Evolutionary conservation across 2,113 vertebrate species (phyloP).

Genomic region (Maccullochella peelii): DNA sequence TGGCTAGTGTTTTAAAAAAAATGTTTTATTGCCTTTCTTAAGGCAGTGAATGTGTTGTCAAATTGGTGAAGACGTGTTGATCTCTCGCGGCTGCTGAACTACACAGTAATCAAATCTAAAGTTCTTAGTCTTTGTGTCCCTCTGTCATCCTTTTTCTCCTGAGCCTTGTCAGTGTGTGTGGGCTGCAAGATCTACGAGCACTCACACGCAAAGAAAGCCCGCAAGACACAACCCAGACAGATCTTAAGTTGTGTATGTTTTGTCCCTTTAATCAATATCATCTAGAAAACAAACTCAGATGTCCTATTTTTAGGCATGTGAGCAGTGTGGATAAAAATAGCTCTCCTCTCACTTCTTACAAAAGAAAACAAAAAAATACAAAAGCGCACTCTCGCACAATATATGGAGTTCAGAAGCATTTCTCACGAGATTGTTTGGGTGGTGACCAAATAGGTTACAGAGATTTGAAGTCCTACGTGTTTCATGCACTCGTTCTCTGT

Average conservation of each 20-base stretch:
- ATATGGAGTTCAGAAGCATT: background rate
- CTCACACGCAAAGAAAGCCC: background rate
- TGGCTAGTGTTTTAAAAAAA: background rate
- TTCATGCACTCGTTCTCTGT: background rate
- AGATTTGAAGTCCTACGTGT: background rate
- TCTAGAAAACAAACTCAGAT: background rate
- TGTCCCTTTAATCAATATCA: background rate
- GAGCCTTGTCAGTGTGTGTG: too few relatives aligned
- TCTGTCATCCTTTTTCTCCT: background rate
- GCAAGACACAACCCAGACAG: background rate
- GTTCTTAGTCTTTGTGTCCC: background rate
- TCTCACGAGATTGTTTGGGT: background rate
- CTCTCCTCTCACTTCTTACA: background rate
- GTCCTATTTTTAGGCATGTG: constrained; percentile 31
- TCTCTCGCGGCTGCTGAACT: background rate
- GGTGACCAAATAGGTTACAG: background rate
- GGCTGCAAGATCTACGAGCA: background rate
- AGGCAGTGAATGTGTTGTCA: too few relatives aligned
- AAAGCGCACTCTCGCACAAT: background rate
- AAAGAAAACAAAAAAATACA: background rate
- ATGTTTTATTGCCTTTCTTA: too few relatives aligned
- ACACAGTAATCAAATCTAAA: constrained; percentile 1
- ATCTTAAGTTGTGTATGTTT: background rate
- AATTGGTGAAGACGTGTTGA: background rate
- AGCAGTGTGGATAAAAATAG: constrained; percentile 35